phyloP scores from a whole-genome alignment of 1,140 invertebrate genomes.

The Gonatopus flavifemur region DNA sequence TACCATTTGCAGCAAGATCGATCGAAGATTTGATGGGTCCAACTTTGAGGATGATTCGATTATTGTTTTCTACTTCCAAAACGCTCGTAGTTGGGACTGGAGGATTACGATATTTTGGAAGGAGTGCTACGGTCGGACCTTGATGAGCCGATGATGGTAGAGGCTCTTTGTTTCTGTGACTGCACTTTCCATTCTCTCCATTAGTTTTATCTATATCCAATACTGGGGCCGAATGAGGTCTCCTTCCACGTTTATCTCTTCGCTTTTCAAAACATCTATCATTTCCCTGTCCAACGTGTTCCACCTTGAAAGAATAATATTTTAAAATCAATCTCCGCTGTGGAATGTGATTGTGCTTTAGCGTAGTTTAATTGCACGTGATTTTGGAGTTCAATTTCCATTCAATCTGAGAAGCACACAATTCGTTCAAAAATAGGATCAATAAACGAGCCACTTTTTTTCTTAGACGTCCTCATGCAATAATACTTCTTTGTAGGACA shows the following conservation, averaged over 20 bases:
- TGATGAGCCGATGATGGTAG: constrained; percentile 50
- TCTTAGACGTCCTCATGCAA: too few species aligned
- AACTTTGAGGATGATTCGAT: constrained; percentile 49
- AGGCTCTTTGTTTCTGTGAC: constrained; percentile 35
- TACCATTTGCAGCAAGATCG: constrained; percentile 33
- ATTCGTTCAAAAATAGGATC: too few species aligned
- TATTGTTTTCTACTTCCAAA: constrained; percentile 51
- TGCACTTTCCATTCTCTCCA: constrained; percentile 36
- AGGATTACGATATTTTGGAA: constrained; percentile 31
- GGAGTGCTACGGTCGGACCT: constrained; percentile 43
- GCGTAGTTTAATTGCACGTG: too few species aligned
- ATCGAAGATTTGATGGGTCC: constrained; percentile 40
- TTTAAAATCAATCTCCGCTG: too few species aligned
- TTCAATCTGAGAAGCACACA: too few species aligned
- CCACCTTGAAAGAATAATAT: too few species aligned
- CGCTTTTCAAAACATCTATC: constrained; percentile 31
- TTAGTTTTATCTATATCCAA: constrained; percentile 37
- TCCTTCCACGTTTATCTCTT: constrained; percentile 34
- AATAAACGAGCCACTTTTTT: too few species aligned
- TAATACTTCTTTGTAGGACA: too few species aligned
- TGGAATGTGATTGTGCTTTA: too few species aligned
- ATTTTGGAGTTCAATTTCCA: too few species aligned
- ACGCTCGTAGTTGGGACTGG: constrained; percentile 31
- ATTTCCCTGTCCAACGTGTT: constrained; percentile 35
- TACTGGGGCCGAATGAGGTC: constrained; percentile 51